Evolutionary conservation across 1,140 invertebrate species (phyloP).

Genomic region (Conus ventricosus): DNA sequence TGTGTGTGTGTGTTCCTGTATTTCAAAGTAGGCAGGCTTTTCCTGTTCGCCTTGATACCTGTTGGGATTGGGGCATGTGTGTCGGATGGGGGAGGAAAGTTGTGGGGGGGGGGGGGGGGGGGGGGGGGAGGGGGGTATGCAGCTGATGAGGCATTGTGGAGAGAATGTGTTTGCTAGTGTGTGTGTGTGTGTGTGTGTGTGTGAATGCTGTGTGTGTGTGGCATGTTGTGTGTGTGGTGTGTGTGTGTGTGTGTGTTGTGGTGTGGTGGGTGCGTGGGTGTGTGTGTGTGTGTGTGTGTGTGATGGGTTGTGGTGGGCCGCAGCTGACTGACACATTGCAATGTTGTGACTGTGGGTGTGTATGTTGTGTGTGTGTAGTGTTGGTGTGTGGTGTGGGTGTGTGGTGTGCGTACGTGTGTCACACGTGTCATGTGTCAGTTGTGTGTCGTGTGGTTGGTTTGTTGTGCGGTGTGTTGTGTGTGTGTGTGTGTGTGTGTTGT

Average conservation of each 20-base stretch:
- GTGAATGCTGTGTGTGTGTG: background rate
- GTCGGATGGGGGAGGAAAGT: background rate
- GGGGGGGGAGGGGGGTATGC: background rate
- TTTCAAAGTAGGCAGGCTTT: no score
- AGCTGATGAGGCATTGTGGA: background rate
- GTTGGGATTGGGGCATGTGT: background rate
- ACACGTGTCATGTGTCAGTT: background rate
- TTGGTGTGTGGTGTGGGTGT: no score
- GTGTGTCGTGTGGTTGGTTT: background rate
- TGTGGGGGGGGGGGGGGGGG: background rate
- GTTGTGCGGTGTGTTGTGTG: no score
- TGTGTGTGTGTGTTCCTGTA: constrained; percentile 1
- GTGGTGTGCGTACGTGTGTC: no score
- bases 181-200: constrained; percentile 10
- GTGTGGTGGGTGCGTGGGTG: no score
- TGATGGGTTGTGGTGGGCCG: no score
- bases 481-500: no score
- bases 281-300: no score
- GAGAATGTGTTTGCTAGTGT: background rate
- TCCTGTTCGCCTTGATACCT: no score
- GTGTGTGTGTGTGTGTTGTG: background rate
- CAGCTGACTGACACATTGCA: no score
- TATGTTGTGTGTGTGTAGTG: no score
- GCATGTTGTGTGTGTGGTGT: background rate
- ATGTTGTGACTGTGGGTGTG: no score